A percentile compares a stretch with the other conserved stretches of the same genome.
phyloP scores from a whole-genome alignment of 2,888 invertebrate species.

The Colletes collaris region DNA sequence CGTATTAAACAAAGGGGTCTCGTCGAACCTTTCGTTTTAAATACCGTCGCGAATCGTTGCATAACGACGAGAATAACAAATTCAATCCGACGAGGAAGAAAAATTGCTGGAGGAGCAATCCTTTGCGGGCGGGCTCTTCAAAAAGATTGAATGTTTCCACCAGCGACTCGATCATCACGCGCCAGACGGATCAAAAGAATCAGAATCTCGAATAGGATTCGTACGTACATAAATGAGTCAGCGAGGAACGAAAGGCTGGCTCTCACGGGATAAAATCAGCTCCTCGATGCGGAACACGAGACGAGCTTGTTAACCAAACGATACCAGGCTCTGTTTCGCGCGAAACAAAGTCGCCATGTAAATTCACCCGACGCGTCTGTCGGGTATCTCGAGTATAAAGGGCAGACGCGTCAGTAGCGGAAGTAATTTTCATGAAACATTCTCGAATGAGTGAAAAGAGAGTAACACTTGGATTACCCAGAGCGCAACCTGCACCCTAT shows the following conservation, averaged over 20 bases:
- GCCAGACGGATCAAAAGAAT: slow-evolving; percentile 23
- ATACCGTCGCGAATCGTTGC: background rate
- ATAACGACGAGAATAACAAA: background rate
- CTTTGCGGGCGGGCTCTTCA: background rate
- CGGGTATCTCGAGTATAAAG: slow-evolving; percentile 60
- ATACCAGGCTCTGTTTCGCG: slow-evolving; percentile 42
- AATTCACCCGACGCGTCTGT: slow-evolving; percentile 58
- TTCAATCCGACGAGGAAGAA: background rate
- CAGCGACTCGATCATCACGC: background rate
- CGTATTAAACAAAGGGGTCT: background rate
- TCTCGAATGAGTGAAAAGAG: slow-evolving; percentile 63
- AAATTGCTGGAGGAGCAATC: background rate
- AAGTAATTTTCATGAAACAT: slow-evolving; percentile 74
- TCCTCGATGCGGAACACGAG: slow-evolving; percentile 39
- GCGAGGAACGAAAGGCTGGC: slow-evolving; percentile 24
- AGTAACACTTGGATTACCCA: slow-evolving; percentile 51
- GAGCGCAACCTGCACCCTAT: slow-evolving; percentile 37
- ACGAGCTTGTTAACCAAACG: slow-evolving; percentile 49
- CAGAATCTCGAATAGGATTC: slow-evolving; percentile 20
- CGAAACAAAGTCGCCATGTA: slow-evolving; percentile 69
- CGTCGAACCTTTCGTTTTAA: background rate
- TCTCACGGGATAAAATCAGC: slow-evolving; percentile 32
- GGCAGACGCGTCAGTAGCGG: slow-evolving; percentile 59
- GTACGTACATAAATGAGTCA: slow-evolving; percentile 15
- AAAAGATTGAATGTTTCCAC: slow-evolving; percentile 18